Base-by-base conservation (phyloP, 2,113 vertebrate species). In the Microcebus jonahi region DNA sequence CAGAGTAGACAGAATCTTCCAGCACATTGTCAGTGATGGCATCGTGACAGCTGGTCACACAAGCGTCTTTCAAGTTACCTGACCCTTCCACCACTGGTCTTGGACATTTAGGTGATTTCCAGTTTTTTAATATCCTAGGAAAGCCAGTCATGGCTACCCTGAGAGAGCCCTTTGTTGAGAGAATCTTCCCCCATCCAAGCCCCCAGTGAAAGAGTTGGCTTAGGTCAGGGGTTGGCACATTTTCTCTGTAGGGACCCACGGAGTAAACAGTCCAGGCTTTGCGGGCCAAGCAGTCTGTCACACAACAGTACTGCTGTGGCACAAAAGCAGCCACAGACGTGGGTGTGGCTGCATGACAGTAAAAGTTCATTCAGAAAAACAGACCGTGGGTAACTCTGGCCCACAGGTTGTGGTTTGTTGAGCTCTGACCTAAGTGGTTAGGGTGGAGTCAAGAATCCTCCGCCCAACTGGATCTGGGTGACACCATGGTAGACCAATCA, bases 31-130 rank as follows among this genome's bases (percentile, higher is more conserved):
- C 88, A 61, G 17, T 36, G n/a, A 86, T 2, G 6, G 15, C 10
- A 21, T 15, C 2, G 0, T 36, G 31, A 90, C 36, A 18, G 73
- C 6, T 27, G 70, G 10, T 57, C 53, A 0, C 36, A 3, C 0
- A 6, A 5, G 48, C 1, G 12, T 77, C 29, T 77, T 61, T 61
- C 8, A 7, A 73, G 55, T 34, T 81, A 68, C 34, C 42, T 39
- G 59, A 71, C n/a, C 63, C 57, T 76, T 45, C 45, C 31, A 34
- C n/a, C 31, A 34, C n/a, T 76, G 1, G 50, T 82, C 55, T 65
- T 53, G 55, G 75, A 77, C 45, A 70, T 48, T 42, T 77, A 59
- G 83, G 48, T 80, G 77, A 59, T 88, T 93, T 84, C 83, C 57
- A 50, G 23, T 12, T 57, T 76, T 68, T 50, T 15, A 45, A 57